Conservation (phyloP, 2,797 vertebrate species). For the Lithobates pipiens region DNA sequence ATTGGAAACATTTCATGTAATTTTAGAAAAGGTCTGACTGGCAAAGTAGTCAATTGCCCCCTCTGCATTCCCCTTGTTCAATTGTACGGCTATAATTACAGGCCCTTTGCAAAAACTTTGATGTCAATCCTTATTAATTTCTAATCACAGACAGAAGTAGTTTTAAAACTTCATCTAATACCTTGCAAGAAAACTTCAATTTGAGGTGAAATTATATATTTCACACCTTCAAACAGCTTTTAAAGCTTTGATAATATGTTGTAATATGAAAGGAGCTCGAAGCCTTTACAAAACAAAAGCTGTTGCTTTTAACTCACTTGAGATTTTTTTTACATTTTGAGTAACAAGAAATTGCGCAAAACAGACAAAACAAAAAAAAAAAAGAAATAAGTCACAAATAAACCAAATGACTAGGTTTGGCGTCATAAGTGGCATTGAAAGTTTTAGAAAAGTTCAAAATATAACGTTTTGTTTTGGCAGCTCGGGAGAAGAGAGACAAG, state of each 20-base stretch:
- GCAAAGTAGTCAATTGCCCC: conserved; percentile 70
- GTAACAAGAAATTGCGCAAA: conserved; percentile 5
- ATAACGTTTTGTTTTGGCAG: too few relatives aligned
- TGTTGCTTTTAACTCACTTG: conserved; percentile 66
- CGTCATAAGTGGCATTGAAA: too few relatives aligned
- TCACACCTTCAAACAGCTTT: conserved; percentile 64
- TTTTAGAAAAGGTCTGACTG: conserved; percentile 73
- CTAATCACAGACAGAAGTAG: conserved; percentile 72
- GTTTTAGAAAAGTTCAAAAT: too few relatives aligned
- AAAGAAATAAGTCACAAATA: not conserved
- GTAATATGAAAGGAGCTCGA: conserved; percentile 48
- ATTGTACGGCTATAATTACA: conserved; percentile 79
- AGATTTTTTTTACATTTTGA: conserved; percentile 51
- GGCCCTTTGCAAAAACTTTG: conserved; percentile 74
- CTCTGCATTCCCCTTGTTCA: conserved; percentile 73
- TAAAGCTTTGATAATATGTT: conserved; percentile 63
- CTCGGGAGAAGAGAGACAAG: too few relatives aligned
- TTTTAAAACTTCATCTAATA: conserved; percentile 72
- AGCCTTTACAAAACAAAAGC: conserved; percentile 56
- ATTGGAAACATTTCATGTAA: conserved; percentile 74
- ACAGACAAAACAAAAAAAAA: not conserved
- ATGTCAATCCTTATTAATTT: conserved; percentile 84
- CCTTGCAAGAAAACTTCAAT: conserved; percentile 62
- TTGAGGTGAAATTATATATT: conserved; percentile 67
- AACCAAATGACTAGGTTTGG: not conserved